These are phyloP conservation scores for Malacoraja senta DNA, from an alignment of 2,797 vertebrate genomes.

Conservation along the genomic window DNA sequence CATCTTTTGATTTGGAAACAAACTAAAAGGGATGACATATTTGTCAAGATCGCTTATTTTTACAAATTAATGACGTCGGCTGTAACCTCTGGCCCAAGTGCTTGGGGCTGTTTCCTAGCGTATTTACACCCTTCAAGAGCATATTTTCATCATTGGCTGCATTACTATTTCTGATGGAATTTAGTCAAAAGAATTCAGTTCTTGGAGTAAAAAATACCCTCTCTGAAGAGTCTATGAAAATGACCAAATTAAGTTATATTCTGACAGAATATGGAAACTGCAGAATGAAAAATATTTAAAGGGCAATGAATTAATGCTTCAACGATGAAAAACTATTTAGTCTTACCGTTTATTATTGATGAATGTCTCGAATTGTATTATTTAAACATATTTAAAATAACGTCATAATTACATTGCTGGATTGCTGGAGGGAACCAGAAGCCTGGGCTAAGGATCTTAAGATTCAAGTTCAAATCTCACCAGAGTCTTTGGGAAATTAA, in stretches of 20 bases:
- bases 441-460: too few species aligned
- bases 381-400: too few species aligned
- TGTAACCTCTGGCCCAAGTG: neutral
- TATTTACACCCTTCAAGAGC: neutral
- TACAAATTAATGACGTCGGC: neutral
- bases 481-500: too few species aligned
- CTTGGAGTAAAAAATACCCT: neutral
- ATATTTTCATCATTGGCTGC: neutral
- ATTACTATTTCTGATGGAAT: neutral
- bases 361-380: neutral
- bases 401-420: too few species aligned
- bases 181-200: neutral
- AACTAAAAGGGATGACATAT: neutral
- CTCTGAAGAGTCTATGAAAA: neutral
- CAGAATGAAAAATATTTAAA: neutral
- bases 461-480: too few species aligned
- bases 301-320: neutral
- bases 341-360: neutral
- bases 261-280: neutral
- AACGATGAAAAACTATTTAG: neutral
- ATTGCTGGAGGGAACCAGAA: too few species aligned
- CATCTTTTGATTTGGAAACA: neutral
- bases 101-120: neutral
- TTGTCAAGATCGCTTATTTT: neutral
- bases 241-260: neutral